Evolutionary conservation across 2,797 vertebrate genomes (phyloP).

Genomic region (Graptemys geographica): DNA sequence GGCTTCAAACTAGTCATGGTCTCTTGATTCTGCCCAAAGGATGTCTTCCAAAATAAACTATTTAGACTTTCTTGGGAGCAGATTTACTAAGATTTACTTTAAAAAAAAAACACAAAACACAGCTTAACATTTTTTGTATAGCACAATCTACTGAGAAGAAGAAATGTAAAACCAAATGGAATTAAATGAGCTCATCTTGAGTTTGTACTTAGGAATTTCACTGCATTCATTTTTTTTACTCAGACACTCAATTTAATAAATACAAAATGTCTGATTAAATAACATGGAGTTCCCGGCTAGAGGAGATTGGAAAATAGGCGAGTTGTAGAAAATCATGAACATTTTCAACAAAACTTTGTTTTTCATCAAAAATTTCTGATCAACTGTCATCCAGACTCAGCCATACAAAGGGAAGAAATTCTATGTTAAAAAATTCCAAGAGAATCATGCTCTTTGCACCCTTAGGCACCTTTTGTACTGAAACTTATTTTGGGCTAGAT

Average conservation of each 20-base stretch:
- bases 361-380: neutral
- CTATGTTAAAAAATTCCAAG: conserved; percentile 4
- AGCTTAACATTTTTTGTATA: neutral
- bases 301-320: conserved; percentile 49
- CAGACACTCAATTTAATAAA: conserved; percentile 32
- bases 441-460: neutral
- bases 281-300: conserved; percentile 34
- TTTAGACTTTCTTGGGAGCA: conserved; percentile 29
- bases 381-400: conserved; percentile 14
- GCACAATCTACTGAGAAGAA: conserved; percentile 20
- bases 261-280: conserved; percentile 39
- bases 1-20: conserved; percentile 20
- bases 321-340: conserved; percentile 21
- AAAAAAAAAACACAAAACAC: neutral
- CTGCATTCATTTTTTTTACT: conserved; percentile 27
- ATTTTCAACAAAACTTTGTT: neutral
- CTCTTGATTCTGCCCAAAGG: conserved; percentile 54
- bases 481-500: neutral
- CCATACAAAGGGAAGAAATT: neutral
- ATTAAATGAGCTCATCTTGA: conserved; percentile 29
- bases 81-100: conserved; percentile 37
- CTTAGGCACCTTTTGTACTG: neutral
- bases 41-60: conserved; percentile 41
- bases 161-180: neutral
- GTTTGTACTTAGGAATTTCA: conserved; percentile 44